A percentile compares a stretch with the other conserved stretches of the same genome.
These are phyloP conservation scores for Bothrops jararaca DNA, from an alignment of 2,113 vertebrate species.

Conservation along the genomic window DNA sequence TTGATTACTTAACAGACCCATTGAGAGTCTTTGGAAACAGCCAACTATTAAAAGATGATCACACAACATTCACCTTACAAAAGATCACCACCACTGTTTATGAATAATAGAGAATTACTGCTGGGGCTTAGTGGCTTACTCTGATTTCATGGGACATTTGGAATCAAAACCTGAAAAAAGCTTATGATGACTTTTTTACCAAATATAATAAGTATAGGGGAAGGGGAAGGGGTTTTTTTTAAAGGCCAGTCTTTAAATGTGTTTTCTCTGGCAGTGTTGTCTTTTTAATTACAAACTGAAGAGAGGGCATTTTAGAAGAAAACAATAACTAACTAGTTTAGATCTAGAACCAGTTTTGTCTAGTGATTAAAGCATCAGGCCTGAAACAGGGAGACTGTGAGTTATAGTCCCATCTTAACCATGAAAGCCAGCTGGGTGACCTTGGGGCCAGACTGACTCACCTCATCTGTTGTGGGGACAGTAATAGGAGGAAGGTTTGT, in stretches of 20 bases:
- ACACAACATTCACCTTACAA: neutral
- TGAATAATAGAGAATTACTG: neutral
- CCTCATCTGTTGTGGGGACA: neutral
- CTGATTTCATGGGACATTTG: neutral
- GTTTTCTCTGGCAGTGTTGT: neutral
- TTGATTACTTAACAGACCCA: slow-evolving; percentile 48
- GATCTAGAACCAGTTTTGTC: neutral
- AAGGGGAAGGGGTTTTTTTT: neutral
- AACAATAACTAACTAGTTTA: neutral
- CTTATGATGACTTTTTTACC: neutral
- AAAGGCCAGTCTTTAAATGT: neutral
- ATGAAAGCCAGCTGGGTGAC: neutral
- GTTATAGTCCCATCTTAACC: neutral
- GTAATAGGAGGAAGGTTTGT: neutral
- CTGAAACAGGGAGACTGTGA: neutral
- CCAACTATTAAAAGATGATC: slow-evolving; percentile 21
- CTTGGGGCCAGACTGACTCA: neutral
- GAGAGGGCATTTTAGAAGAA: neutral
- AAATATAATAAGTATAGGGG: neutral
- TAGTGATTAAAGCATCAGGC: neutral
- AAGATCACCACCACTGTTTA: neutral
- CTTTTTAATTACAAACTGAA: neutral
- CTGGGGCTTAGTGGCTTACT: neutral
- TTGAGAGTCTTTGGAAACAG: slow-evolving; percentile 41
- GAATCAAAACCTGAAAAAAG: neutral